Evolutionary conservation across 1,140 invertebrate genomes (phyloP), one percentile per base, ranked within the genome.

Genomic region (Meteorus sp.): DNA sequence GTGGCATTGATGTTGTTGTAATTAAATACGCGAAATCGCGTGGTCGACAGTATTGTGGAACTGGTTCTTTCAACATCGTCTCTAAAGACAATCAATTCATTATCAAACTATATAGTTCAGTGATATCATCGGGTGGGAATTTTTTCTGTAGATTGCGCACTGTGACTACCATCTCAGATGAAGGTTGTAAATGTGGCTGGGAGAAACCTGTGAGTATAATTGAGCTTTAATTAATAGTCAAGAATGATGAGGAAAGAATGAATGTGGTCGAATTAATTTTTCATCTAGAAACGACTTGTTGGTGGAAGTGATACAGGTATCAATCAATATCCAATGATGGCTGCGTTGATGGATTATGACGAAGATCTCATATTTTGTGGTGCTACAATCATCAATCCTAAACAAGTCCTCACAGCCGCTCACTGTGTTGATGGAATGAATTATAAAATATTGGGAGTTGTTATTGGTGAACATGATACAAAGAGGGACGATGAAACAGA

Each of bases 281-380:
- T 9, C 13, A 70, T 60, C 9, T 65, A 87, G 84, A 77, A 70
- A 0, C 80, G 82, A 59, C 88, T 89, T 52, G 85, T 88, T 0
- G 85, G 85, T 2, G 87, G 88, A 1, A 48, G 61, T 2, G 72
- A 84, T 48, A 84, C 87, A 0, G 78, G 71, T 2, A 72, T 85
- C 0, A 86, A 88, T 62, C 87, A 89, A 68, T 89, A 75, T 70
- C 85, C 86, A 0, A 84, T 85, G 81, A 87, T 88, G 86, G 85
- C 77, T 0, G 86, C 72, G 11, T 25, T 88, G 0, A 69, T 85
- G 0, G 81, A 86, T 61, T 35, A 67, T 13, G 39, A 59, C 1
- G 51, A 60, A 2, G 43, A 35, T 2, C 20, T 61, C 0, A 60
- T 86, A 0, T 84, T 81, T 60, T 91, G 89, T 66, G 90, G 89